Evolutionary conservation across 2,797 vertebrate genomes (phyloP).

Genomic region (Pseudochromis fuscus): DNA sequence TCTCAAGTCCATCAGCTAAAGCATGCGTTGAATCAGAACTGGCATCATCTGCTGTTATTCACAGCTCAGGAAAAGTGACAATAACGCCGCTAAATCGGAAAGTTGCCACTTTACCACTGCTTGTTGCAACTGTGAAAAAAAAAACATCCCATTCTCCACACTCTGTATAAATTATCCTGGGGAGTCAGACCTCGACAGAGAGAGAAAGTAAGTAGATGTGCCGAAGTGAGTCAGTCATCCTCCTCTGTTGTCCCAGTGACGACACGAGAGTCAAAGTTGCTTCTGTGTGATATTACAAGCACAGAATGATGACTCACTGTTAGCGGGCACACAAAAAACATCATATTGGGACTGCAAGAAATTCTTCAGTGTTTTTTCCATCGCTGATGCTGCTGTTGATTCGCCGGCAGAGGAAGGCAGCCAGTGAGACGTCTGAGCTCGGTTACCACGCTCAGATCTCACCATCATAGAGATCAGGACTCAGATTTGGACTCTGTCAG

Average conservation of each 20-base stretch:
- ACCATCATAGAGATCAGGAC: not conserved
- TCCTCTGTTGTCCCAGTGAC: conserved; percentile 58
- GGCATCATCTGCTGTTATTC: conserved; percentile 40
- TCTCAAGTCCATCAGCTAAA: conserved; percentile 18
- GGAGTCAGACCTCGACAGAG: conserved; percentile 31
- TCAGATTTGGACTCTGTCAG: not conserved
- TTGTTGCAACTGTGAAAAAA: conserved; percentile 33
- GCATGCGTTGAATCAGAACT: conserved; percentile 17
- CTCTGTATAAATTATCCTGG: conserved; percentile 6
- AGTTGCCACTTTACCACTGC: conserved; percentile 16
- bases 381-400: not conserved
- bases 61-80: conserved; percentile 30
- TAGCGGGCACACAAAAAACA: conserved; percentile 43
- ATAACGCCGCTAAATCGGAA: conserved; percentile 11
- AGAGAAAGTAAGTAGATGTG: conserved; percentile 36
- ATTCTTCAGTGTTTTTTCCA: conserved; percentile 34
- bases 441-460: not conserved
- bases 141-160: conserved; percentile 6
- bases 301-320: conserved; percentile 75
- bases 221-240: conserved; percentile 59
- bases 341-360: conserved; percentile 24
- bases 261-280: conserved; percentile 53
- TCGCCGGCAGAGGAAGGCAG: conserved; percentile 35
- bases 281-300: conserved; percentile 66
- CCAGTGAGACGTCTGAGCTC: conserved; percentile 5